Base-by-base conservation (phyloP, 2,113 vertebrate genomes). In the Sitta europaea region DNA sequence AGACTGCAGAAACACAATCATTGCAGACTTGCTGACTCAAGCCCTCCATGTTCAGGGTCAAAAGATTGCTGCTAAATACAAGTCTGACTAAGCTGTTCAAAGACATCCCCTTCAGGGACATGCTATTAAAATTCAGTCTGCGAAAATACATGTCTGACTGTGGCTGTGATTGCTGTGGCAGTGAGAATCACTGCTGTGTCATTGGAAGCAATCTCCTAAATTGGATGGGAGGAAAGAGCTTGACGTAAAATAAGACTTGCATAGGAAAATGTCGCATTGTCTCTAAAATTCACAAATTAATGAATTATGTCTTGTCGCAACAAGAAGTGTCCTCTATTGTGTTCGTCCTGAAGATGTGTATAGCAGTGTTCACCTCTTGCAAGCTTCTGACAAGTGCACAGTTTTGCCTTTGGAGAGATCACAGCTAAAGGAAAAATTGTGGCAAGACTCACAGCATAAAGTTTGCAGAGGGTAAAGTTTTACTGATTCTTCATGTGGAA, bases 1-100 rank as follows among this genome's bases (percentile, higher is more conserved):
- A n/a, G 5, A 42, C 48, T 35, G 45, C 29, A 86, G 42, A 33
- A 91, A 54, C 16, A 61, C 18, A 45, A 45, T 33, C 47, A 40
- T 6, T 75, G 24, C 42, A 86, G 62, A 57, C n/a, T 65, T 84
- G 85, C 95, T 97, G 88, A 95, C 66, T 89, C 66, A 75, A 63
- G 20, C 25, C 18, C 22, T 72, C 63, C 25, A 11, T 82, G 13
- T 89, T 78, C 57, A 80, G 62, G 29, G 77, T 92, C 70, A 87
- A 86, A 92, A 95, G 15, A 42, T 62, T 85, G 22, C 55, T 95
- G 65, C 71, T 93, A 85, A 93, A 74, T 80, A 92, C 19, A 67
- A 42, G 70, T 93, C 79, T 86, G 79, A 81, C 65, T 63, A 77
- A 92, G 54, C 79, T 85, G 19, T 82, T 73, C 10, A 5, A 74